Evolutionary conservation across 1,140 invertebrate genomes (phyloP).

Genomic region (Aphis craccivora): DNA sequence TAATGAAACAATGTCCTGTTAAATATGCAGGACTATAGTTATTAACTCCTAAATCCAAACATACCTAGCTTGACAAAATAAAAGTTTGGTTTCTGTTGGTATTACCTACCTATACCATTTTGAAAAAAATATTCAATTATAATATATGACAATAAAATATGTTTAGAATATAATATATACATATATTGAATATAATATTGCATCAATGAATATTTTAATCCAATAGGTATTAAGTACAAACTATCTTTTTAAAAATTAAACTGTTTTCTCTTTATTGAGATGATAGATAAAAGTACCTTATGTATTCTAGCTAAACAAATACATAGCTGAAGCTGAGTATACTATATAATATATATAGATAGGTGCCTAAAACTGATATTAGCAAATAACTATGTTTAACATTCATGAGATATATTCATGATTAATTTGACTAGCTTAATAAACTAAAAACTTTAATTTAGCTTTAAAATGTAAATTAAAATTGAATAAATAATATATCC

Average conservation of each 20-base stretch:
- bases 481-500: neutral
- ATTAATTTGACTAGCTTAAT: neutral
- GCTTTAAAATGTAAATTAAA: neutral
- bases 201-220: no score
- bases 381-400: neutral
- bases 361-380: neutral
- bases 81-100: no score
- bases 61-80: neutral
- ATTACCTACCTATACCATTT: no score
- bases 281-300: neutral
- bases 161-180: no score
- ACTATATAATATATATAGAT: neutral
- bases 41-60: neutral
- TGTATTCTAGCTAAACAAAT: neutral
- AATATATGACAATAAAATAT: no score
- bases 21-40: no score
- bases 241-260: no score
- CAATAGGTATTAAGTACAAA: no score
- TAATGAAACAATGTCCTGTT: no score
- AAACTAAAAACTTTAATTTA: neutral
- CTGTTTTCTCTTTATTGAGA: no score
- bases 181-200: no score
- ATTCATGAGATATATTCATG: neutral
- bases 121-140: no score
- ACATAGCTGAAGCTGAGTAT: neutral